Base-by-base conservation (phyloP, 2,113 vertebrate genomes). In the Malurus cyaneus region DNA sequence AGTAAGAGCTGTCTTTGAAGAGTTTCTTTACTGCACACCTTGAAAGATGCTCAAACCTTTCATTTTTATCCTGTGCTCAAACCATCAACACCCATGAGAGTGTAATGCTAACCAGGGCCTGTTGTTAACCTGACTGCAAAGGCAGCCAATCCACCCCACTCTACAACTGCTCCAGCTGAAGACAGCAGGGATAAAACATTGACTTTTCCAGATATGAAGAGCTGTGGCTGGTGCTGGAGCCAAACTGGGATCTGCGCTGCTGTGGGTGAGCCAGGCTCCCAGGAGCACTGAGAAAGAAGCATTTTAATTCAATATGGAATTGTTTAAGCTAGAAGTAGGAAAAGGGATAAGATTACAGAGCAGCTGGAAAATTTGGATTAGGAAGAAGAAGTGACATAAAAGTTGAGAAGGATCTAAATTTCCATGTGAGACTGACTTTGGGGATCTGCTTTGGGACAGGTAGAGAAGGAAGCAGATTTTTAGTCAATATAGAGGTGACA, bases 1-100 rank as follows among this genome's bases (percentile, higher is more conserved):
- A 69, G 14, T 15, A 69, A 46, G 31, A 28, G 31, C 31, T 1
- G 1, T 14, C 21, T 61, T 56, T 53, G 42, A 72, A 88, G n/a
- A 80, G 12, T 56, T 39, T 50, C 32, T 23, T 80, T 49, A 61
- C 31, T 42, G 24, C 0, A 0, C 1, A 1, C 47, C 47, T 49
- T 49, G 47, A 49, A 49, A 49, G 47, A 23, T 36, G 19, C 16
- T 70, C 65, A 79, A 64, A 60, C 16, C 8, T 77, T 60, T 73
- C 11, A 14, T 39, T 94, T 77, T 80, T 14, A 50, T 25, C 16
- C 21, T 9, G 34, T 53, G 47, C 17, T 62, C 66, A 42, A 80
- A 42, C 5, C 7, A 28, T 70, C 81, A 29, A 36, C 14, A 46
- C 7, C 29, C 50, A 32, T 4, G 1, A 44, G 26, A 41, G 5